A percentile compares a stretch with the other conserved stretches of the same genome.
Evolutionary conservation across 30 jellyfish, hydroid and myxozoan species (phyloP).

Genomic region (Aurelia sp.): DNA sequence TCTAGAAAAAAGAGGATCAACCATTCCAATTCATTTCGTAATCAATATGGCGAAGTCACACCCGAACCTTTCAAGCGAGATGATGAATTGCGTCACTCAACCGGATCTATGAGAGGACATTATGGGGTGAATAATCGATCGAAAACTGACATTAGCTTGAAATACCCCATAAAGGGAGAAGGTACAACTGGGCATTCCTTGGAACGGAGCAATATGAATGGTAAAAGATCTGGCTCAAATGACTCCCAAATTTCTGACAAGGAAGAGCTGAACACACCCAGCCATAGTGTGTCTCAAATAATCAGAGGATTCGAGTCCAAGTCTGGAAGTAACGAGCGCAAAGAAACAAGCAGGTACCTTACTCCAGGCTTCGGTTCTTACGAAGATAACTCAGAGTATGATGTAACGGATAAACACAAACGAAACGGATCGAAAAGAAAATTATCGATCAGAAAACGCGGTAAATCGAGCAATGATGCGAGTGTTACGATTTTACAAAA

Average conservation of each 20-base stretch:
- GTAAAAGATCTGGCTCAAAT: slow-evolving; percentile 51
- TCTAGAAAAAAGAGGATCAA: slow-evolving; percentile 55
- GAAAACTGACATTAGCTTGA: slow-evolving; percentile 26
- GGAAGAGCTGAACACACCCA: slow-evolving; percentile 37
- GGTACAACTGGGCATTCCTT: slow-evolving; percentile 8
- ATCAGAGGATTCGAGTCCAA: slow-evolving; percentile 90
- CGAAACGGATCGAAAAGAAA: slow-evolving; percentile 87
- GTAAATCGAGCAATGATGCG: slow-evolving; percentile 79
- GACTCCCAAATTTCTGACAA: slow-evolving; percentile 51
- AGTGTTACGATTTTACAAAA: slow-evolving; percentile 78
- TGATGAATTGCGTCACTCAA: slow-evolving; percentile 82
- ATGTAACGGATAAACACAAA: slow-evolving; percentile 59
- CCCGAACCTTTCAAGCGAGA: slow-evolving; percentile 75
- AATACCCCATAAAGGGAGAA: slow-evolving; percentile 17
- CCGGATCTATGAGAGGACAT: slow-evolving; percentile 84
- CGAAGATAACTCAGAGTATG: slow-evolving; percentile 54
- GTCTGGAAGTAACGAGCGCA: slow-evolving; percentile 26
- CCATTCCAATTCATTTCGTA: slow-evolving; percentile 77
- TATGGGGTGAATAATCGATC: slow-evolving; percentile 15
- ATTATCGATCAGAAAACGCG: slow-evolving; percentile 73
- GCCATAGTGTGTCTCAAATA: slow-evolving; percentile 74
- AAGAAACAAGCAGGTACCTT: slow-evolving; percentile 13
- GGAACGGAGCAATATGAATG: slow-evolving; percentile 50
- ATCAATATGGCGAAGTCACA: slow-evolving; percentile 15
- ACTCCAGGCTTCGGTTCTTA: slow-evolving; percentile 46